These are phyloP conservation scores for Pterocles gutturalis DNA, from an alignment of 2,113 vertebrate genomes.

Conservation along the genomic window DNA sequence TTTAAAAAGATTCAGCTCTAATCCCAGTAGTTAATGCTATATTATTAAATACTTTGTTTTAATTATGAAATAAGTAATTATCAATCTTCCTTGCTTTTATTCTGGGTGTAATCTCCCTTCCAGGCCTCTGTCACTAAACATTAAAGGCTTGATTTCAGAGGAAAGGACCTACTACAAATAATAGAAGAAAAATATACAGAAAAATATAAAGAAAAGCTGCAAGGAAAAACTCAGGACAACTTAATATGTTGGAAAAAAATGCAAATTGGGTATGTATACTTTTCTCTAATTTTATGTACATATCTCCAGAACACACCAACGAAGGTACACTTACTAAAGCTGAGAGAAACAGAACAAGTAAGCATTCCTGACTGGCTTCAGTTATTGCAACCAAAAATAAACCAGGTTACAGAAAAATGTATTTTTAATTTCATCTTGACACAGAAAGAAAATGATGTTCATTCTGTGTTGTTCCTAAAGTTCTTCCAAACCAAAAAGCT, in stretches of 20 bases:
- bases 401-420: neutral
- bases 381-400: neutral
- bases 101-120: neutral
- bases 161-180: neutral
- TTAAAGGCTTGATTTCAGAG: neutral
- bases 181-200: neutral
- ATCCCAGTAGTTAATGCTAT: neutral
- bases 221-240: neutral
- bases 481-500: neutral
- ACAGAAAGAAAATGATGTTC: constrained; percentile 24
- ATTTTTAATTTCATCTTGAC: constrained; percentile 19
- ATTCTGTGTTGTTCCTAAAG: neutral
- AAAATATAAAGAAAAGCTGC: neutral
- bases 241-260: neutral
- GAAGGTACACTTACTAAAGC: neutral
- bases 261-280: neutral
- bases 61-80: neutral
- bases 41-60: neutral
- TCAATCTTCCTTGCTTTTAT: neutral
- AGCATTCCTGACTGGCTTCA: neutral
- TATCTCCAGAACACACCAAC: neutral
- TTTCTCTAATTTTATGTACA: neutral
- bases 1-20: neutral
- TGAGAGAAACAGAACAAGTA: neutral
- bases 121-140: neutral